phyloP scores from a whole-genome alignment of 2,797 vertebrate genomes.

The Vultur gryphus region DNA sequence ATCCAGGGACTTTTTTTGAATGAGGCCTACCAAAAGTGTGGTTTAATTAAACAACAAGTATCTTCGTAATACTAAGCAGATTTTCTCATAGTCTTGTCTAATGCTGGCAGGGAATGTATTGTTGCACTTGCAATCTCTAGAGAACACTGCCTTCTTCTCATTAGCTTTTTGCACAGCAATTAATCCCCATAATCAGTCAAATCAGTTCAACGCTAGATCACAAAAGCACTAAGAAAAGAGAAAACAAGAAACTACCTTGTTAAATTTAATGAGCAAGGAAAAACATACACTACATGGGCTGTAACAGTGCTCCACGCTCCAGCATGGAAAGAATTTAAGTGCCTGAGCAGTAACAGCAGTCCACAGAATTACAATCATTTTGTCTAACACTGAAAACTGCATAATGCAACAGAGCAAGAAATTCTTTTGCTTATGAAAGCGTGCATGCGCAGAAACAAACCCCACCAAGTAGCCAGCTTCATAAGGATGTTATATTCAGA shows the following conservation, averaged over 20 bases:
- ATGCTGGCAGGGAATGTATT: not conserved
- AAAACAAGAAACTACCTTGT: slow-evolving; percentile 67
- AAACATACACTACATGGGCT: slow-evolving; percentile 10
- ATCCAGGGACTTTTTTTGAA: not conserved
- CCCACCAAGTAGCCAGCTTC: not conserved
- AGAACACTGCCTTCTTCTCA: slow-evolving; percentile 42
- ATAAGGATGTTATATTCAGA: not conserved
- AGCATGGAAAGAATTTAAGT: not conserved
- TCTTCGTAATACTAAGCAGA: not conserved
- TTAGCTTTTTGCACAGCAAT: slow-evolving; percentile 62
- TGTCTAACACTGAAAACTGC: not conserved
- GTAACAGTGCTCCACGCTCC: not conserved
- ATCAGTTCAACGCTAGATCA: slow-evolving; percentile 44
- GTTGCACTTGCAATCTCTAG: slow-evolving; percentile 13
- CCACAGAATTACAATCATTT: not conserved
- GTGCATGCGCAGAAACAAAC: not conserved
- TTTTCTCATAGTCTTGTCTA: not conserved
- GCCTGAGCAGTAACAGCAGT: slow-evolving; percentile 14
- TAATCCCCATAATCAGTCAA: slow-evolving; percentile 60
- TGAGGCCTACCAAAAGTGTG: not conserved
- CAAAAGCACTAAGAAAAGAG: slow-evolving; percentile 48
- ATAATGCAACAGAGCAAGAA: not conserved
- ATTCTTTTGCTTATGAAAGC: not conserved
- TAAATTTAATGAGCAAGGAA: slow-evolving; percentile 58
- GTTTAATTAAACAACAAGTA: not conserved